Evolutionary conservation across 2,888 invertebrate species (phyloP).

Genomic region (Dicyrtoma fusca): DNA sequence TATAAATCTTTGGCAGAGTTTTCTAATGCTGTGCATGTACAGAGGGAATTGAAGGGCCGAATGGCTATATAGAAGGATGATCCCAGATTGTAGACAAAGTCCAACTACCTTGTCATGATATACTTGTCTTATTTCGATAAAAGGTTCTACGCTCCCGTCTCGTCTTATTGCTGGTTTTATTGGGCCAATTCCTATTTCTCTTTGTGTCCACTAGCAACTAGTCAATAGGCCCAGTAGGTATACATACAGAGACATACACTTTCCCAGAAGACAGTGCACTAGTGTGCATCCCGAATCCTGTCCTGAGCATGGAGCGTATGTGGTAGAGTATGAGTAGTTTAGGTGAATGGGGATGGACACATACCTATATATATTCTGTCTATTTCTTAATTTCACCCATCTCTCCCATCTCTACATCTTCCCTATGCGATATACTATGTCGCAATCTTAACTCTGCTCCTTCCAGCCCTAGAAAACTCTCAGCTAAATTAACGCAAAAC

Average conservation of each 20-base stretch:
- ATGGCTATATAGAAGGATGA: neutral
- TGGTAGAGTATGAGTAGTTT: no score
- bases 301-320: no score
- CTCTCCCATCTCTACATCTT: neutral
- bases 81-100: neutral
- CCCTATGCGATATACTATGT: neutral
- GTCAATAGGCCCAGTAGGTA: neutral
- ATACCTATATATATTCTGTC: neutral
- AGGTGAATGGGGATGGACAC: no score
- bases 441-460: no score
- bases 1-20: neutral
- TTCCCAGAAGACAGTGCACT: no score
- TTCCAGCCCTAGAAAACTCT: constrained; percentile 38
- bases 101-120: constrained; percentile 35
- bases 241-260: no score
- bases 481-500: constrained; percentile 52
- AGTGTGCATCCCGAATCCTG: no score
- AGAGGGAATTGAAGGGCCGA: neutral
- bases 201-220: constrained; percentile 40
- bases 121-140: constrained; percentile 56
- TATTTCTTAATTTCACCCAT: neutral
- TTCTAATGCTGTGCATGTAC: neutral
- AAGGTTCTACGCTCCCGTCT: constrained; percentile 49
- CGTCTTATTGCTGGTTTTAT: constrained; percentile 45
- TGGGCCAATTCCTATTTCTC: constrained; percentile 43